Conservation (phyloP, 2,113 vertebrate species). For the Aix galericulata region DNA sequence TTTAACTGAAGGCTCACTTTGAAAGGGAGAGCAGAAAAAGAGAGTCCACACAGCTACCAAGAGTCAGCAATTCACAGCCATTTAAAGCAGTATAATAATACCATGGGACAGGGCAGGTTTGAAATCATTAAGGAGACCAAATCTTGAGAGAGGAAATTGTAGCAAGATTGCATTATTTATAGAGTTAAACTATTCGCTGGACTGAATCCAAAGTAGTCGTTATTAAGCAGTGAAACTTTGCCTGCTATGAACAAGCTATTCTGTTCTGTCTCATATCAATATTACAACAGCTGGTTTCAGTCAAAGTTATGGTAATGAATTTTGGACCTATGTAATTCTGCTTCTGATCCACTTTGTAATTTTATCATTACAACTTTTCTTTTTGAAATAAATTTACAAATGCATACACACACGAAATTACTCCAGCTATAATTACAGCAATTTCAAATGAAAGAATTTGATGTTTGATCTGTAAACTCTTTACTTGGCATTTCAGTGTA, state of each 20-base stretch:
- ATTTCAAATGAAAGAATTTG: background rate
- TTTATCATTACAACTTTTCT: background rate
- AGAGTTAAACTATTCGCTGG: constrained; percentile 69
- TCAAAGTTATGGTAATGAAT: constrained; percentile 37
- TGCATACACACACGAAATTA: background rate
- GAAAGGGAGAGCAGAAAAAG: background rate
- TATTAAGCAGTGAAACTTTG: constrained; percentile 55
- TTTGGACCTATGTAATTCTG: background rate
- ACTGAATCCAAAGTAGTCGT: constrained; percentile 45
- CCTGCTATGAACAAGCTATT: constrained; percentile 38
- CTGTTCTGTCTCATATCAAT: constrained; percentile 34
- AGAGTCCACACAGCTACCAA: background rate
- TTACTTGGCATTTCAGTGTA: background rate
- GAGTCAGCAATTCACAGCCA: constrained; percentile 1
- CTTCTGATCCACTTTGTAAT: constrained; percentile 15
- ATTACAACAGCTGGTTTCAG: constrained; percentile 46
- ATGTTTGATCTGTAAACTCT: background rate
- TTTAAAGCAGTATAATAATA: constrained; percentile 28
- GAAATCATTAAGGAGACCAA: constrained; percentile 59
- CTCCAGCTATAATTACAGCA: background rate
- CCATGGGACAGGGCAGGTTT: constrained; percentile 17
- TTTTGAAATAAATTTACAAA: background rate
- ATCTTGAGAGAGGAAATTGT: constrained; percentile 67
- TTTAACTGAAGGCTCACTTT: background rate
- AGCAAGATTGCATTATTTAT: constrained; percentile 70